Conservation (phyloP, 2,888 invertebrate species). For the Ichneumoninae sp. region DNA sequence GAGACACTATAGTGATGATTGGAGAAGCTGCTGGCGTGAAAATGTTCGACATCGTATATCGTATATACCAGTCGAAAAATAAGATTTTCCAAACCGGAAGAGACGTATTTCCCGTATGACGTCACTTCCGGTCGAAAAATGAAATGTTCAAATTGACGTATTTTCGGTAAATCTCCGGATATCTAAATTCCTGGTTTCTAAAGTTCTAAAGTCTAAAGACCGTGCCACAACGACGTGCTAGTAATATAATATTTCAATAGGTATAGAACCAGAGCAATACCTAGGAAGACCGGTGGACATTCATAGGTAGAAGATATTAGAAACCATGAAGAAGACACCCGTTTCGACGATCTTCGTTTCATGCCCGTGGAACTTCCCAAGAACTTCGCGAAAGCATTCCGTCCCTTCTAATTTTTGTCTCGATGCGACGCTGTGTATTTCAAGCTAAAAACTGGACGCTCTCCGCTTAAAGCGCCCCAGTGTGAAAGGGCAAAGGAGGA, state of each 20-base stretch:
- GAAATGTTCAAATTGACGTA: neutral
- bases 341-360: neutral
- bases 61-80: no score
- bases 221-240: neutral
- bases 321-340: constrained; percentile 16
- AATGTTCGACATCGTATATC: neutral
- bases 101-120: no score
- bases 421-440: constrained; percentile 49
- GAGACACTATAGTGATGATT: neutral
- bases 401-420: constrained; percentile 74
- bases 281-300: neutral
- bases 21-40: neutral
- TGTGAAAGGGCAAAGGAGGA: constrained; percentile 1
- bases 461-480: constrained; percentile 54
- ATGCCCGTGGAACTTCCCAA: constrained; percentile 63
- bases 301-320: constrained; percentile 1
- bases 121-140: no score
- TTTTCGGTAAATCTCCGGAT: neutral
- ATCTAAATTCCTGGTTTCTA: neutral
- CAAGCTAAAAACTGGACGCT: constrained; percentile 51
- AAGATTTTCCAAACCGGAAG: no score
- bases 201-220: no score
- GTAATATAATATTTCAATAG: neutral
- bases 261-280: neutral
- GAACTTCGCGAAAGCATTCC: constrained; percentile 71